Percentiles rank a stretch among this genome's conserved stretches.
Evolutionary conservation across 92 coral and sea anemone species (phyloP).

Genomic region (Epizoanthus stellaris): DNA sequence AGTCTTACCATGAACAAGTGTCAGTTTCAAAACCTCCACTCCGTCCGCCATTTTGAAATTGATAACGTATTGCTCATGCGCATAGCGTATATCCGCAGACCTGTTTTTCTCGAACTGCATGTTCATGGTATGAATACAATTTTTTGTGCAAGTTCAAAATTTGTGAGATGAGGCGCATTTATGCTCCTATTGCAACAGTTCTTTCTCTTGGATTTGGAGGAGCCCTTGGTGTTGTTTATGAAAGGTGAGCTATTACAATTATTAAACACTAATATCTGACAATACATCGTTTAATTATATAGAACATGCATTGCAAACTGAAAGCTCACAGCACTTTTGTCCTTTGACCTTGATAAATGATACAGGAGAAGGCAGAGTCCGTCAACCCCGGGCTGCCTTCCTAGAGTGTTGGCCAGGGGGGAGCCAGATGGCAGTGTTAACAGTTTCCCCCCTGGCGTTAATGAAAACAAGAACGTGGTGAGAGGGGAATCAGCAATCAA

Average conservation of each 20-base stretch:
- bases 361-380: conserved; percentile 4
- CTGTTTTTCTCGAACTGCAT: not conserved
- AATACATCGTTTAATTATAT: too few species aligned
- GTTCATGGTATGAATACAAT: not conserved
- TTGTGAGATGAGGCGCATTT: conserved; percentile 49
- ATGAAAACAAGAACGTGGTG: not conserved
- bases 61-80: not conserved
- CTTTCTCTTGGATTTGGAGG: conserved; percentile 74
- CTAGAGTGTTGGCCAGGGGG: conserved; percentile 25
- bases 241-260: conserved; percentile 55
- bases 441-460: not conserved
- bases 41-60: conserved; percentile 53
- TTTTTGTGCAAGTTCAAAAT: not conserved
- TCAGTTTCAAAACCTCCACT: conserved; percentile 58
- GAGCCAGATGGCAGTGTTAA: not conserved
- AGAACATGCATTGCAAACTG: too few species aligned
- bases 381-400: not conserved
- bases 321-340: too few species aligned
- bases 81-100: not conserved
- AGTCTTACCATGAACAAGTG: conserved; percentile 69
- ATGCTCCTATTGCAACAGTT: conserved; percentile 46
- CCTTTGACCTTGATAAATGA: too few species aligned
- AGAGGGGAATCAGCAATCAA: conserved; percentile 1
- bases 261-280: not conserved
- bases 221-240: conserved; percentile 57